These are phyloP conservation scores for Sciurus carolinensis DNA, from an alignment of 2,797 vertebrate species.

Conservation along the genomic window DNA sequence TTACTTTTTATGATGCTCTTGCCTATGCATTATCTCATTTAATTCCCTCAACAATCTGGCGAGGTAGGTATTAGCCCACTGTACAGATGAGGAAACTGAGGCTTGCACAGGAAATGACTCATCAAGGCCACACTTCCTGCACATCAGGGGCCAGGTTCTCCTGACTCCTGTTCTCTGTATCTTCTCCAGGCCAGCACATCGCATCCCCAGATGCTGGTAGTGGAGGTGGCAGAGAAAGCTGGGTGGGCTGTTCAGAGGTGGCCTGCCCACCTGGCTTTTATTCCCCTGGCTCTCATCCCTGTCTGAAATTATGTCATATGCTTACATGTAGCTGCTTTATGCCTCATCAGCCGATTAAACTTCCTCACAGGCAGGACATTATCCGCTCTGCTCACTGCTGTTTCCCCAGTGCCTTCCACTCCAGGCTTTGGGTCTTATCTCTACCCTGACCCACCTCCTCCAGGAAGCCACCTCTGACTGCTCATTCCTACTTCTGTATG, in stretches of 20 bases:
- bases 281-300: neutral
- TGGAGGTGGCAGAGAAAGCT: neutral
- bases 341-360: neutral
- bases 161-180: neutral
- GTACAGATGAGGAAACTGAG: conserved; percentile 66
- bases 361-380: neutral
- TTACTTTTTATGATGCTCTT: conserved; percentile 51
- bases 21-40: conserved; percentile 22
- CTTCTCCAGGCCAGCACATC: neutral
- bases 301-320: neutral
- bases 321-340: neutral
- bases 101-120: conserved; percentile 69
- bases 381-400: neutral
- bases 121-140: conserved; percentile 29
- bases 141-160: neutral
- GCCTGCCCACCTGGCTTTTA: neutral
- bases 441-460: neutral
- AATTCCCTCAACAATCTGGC: neutral
- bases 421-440: neutral
- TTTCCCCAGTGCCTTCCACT: neutral
- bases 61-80: conserved; percentile 63
- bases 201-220: neutral
- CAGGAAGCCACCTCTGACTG: neutral
- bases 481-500: neutral
- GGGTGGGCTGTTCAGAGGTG: neutral